phyloP scores from a whole-genome alignment of 2,113 vertebrate genomes.

The Psophia crepitans region DNA sequence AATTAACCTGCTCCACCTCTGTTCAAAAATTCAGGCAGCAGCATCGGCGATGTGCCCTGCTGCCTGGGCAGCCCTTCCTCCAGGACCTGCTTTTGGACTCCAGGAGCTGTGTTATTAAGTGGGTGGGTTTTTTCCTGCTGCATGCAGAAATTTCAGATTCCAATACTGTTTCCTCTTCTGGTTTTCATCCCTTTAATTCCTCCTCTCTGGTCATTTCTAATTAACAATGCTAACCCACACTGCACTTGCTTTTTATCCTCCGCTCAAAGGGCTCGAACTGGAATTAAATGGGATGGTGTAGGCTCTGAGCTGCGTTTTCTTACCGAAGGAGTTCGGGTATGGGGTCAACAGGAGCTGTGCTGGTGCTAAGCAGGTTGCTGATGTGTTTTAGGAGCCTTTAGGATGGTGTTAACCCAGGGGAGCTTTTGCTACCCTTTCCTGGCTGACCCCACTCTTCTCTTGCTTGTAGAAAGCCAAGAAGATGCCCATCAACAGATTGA shows the following conservation, averaged over 20 bases:
- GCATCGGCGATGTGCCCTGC: rapidly evolving
- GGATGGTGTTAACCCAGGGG: background rate
- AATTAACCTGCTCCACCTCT: background rate
- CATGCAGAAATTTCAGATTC: background rate
- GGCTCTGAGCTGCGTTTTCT: background rate
- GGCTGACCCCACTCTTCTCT: background rate
- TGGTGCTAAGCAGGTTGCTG: background rate
- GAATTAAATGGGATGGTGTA: background rate
- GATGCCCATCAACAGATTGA: conserved; percentile 23
- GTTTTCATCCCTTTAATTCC: background rate
- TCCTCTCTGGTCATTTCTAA: background rate
- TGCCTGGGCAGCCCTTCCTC: background rate
- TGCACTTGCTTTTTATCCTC: background rate
- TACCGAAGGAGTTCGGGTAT: rapidly evolving
- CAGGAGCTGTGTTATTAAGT: background rate
- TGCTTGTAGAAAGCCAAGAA: conserved; percentile 17
- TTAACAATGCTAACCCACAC: background rate
- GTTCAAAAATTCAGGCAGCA: background rate
- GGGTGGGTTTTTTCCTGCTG: background rate
- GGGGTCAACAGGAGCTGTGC: background rate
- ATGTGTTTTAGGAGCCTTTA: background rate
- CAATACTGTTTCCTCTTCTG: background rate
- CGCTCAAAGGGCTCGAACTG: background rate
- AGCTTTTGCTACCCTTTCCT: background rate
- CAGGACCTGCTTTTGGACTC: background rate